Evolutionary conservation across 1,140 invertebrate genomes (phyloP).

Genomic region (Probaryconus sp.): DNA sequence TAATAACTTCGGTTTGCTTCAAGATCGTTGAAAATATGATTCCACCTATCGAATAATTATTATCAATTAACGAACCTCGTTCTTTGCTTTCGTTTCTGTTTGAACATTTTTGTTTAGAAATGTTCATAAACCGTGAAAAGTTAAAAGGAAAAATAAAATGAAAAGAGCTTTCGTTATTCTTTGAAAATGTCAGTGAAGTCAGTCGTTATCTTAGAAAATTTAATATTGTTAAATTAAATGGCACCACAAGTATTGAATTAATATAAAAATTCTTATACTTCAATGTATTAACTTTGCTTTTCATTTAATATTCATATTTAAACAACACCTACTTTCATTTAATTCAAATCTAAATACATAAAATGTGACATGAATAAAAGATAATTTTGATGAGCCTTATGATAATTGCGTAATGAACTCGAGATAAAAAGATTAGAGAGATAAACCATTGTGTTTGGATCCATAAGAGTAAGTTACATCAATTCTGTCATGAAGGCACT

Average conservation of each 20-base stretch:
- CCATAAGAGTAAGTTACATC: conserved; percentile 13
- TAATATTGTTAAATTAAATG: no score
- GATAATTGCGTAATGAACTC: conserved; percentile 12
- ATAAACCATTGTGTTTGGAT: conserved; percentile 15
- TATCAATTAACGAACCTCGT: conserved; percentile 11
- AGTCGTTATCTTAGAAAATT: no score
- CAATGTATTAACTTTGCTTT: no score
- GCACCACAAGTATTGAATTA: no score
- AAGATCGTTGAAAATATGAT: conserved; percentile 5
- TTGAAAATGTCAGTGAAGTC: no score
- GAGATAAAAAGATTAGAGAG: conserved; percentile 16
- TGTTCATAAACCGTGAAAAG: no score
- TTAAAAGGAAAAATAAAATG: no score
- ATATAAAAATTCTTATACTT: no score
- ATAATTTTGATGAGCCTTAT: conserved; percentile 4
- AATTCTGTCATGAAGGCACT: conserved; percentile 38
- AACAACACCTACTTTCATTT: no score
- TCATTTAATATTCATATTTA: no score
- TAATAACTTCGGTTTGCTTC: conserved; percentile 18
- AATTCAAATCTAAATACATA: no score
- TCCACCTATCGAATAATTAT: conserved; percentile 3
- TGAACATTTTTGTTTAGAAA: conserved; percentile 5
- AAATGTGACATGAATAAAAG: conserved; percentile 6
- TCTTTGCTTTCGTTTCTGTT: conserved; percentile 4
- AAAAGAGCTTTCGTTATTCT: no score